Evolutionary conservation across 2,113 vertebrate species (phyloP), one percentile per base, ranked within the genome.

Genomic region (Oreochromis niloticus): DNA sequence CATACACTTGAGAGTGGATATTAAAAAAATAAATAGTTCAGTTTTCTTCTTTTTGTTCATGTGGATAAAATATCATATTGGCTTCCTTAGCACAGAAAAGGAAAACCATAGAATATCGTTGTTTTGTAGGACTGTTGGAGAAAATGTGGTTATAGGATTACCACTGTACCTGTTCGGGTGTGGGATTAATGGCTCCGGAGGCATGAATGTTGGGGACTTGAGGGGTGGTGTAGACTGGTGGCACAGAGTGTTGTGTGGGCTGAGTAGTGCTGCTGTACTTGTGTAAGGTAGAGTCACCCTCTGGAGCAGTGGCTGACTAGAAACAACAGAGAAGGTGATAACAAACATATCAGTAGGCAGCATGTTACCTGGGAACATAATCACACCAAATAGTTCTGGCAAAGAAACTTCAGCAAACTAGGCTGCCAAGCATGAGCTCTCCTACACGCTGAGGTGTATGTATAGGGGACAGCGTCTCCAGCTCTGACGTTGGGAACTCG

Each of bases 371-470:
- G 27, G 27, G 30, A 48, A 43, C 4, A 50, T 19, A 22, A 57
- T 22, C 7, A 52, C 12, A 75, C 7, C 24, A 6, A 32, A 55
- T 43, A 30, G 17, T 50, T 9, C 43, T 55, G 30, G 13, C 24
- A 81, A 4, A 30, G 4, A 39, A 27, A 34, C 7, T 3, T 59
- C 8, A 27, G 22, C 7, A 54, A 34, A 80, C 22, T 1, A 19
- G n/a, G n/a, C 17, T 48, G 79, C 46, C 59, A 8, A 24, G 8
- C 11, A 13, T 4, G 54, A 80, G 4, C 19, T 16, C 80, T 54
- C 97, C 95, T 97, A 99, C 99, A 96, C 97, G 96, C 94, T 98
- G 98, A 39, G 99, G 99, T 34, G 98, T 99, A 95, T 99, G 98
- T 94, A 99, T 99, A 12, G 99, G 99, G 80, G 99, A 99, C 87